phyloP scores from a whole-genome alignment of 2,888 invertebrate species.

The Heterodera filipjevi region DNA sequence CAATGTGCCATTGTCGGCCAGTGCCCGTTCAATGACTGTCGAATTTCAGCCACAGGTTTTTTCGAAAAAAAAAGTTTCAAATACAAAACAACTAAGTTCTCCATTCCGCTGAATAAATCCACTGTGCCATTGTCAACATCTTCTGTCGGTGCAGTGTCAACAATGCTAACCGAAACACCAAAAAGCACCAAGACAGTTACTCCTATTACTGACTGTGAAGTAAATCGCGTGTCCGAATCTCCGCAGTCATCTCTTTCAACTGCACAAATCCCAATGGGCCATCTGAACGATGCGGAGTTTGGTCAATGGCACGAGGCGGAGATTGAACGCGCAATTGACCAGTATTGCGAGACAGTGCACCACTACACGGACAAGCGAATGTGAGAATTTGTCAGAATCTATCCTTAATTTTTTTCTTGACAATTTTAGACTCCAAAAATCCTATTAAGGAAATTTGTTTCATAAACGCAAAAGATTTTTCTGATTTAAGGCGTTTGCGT shows the following conservation, averaged over 20 bases:
- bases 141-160: neutral
- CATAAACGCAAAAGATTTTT: neutral
- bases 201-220: neutral
- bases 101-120: no score
- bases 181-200: neutral
- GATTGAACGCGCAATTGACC: neutral
- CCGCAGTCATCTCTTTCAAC: neutral
- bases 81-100: no score
- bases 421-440: neutral
- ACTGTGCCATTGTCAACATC: no score
- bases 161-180: neutral
- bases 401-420: neutral
- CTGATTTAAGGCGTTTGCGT: neutral
- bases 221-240: neutral
- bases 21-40: no score
- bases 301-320: neutral
- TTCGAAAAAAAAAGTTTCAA: no score
- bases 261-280: neutral
- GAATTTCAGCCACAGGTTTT: no score
- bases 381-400: neutral
- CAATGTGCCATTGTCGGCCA: no score
- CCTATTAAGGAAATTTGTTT: neutral
- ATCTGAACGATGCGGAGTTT: neutral
- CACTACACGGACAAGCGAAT: neutral
- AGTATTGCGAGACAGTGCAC: neutral